Percentiles rank a stretch among this genome's conserved stretches.
These are phyloP conservation scores for Anastrepha ludens DNA, from an alignment of 1,140 invertebrate genomes.

Conservation along the genomic window DNA sequence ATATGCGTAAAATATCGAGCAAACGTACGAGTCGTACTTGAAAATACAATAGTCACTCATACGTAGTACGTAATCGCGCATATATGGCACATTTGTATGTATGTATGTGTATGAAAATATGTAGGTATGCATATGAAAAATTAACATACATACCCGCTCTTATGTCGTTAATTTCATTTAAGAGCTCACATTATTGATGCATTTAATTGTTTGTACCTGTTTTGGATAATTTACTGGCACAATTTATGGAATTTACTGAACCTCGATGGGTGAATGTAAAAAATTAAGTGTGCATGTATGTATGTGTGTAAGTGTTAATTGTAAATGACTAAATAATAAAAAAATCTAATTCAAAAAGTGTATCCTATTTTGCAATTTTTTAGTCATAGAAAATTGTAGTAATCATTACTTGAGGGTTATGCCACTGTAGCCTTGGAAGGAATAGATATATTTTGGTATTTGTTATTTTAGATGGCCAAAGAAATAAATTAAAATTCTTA, in stretches of 20 bases:
- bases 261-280: background rate
- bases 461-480: too few relatives aligned
- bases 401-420: too few relatives aligned
- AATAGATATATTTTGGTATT: too few relatives aligned
- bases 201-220: background rate
- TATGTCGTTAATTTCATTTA: background rate
- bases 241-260: background rate
- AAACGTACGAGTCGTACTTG: background rate
- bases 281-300: background rate
- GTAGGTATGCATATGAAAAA: background rate
- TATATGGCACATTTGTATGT: background rate
- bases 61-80: too few relatives aligned
- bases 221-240: background rate
- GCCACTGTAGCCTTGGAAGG: too few relatives aligned
- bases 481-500: too few relatives aligned
- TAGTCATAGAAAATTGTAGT: too few relatives aligned
- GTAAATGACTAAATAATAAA: too few relatives aligned
- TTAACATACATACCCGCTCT: background rate
- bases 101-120: background rate
- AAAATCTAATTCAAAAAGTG: too few relatives aligned
- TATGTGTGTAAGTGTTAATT: background rate
- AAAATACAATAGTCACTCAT: background rate
- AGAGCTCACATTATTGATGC: background rate
- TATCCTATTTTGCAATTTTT: too few relatives aligned
- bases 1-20: constrained; percentile 35